Conservation (phyloP, 2,797 vertebrate genomes). For the Rhinella marina region DNA sequence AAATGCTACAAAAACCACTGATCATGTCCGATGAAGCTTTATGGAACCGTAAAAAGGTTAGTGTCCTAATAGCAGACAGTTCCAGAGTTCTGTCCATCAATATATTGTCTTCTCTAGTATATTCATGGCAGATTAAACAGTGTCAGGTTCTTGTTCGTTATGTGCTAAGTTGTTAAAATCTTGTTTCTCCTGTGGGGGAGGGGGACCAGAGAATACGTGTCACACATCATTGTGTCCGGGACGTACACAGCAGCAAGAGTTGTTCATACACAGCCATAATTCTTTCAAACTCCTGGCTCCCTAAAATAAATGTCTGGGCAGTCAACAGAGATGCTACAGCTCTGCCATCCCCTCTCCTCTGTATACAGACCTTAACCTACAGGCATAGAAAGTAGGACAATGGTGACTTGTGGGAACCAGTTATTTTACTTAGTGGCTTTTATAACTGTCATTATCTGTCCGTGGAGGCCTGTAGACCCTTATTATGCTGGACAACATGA, state of each 20-base stretch:
- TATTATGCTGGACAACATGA: not conserved
- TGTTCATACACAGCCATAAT: not conserved
- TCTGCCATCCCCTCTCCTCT: not conserved
- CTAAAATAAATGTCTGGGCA: not conserved
- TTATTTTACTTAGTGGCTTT: slow-evolving; percentile 1
- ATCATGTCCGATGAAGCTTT: no score
- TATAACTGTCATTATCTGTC: not conserved
- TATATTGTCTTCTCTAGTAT: not conserved
- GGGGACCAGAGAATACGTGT: not conserved
- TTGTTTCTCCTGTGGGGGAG: not conserved
- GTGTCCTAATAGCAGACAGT: not conserved
- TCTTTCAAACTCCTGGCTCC: not conserved
- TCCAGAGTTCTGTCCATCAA: not conserved
- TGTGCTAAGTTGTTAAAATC: slow-evolving; percentile 21
- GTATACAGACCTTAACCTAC: not conserved
- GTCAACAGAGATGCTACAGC: not conserved
- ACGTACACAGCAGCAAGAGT: not conserved
- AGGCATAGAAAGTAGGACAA: not conserved
- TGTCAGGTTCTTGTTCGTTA: not conserved
- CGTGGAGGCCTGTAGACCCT: not conserved
- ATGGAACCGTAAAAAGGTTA: no score
- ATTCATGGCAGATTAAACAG: not conserved
- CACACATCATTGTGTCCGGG: not conserved
- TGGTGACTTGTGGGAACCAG: slow-evolving; percentile 6
- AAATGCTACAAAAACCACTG: no score